Evolutionary conservation across 2,113 vertebrate species (phyloP), one percentile per base, ranked within the genome.

Genomic region (Myotis brandtii): DNA sequence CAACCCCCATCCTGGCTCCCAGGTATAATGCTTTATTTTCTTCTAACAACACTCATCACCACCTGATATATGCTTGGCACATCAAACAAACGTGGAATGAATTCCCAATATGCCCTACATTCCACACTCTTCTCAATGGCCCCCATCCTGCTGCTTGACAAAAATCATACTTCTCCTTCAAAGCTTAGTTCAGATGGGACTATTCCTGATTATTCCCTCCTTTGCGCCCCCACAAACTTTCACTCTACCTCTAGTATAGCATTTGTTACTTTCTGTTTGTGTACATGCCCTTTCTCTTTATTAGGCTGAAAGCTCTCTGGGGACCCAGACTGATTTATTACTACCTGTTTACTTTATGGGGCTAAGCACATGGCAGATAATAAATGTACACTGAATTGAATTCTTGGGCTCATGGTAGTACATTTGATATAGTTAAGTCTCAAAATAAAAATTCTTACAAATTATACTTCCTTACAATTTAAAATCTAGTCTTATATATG

Each of bases 401-500:
- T 17, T 18, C 54, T 76, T 64, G 52, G 4, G 32, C 32, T 84
- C 64, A 52, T 4, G 16, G 86, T 20, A 67, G 34, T 54, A 73
- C 3, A 50, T 0, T 20, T 17, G 40, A 18, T 73, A n/a, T 54
- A 43, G 21, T 80, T 79, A 52, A 11, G 11, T 56, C 79, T 56
- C 76, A 88, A 85, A 80, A 95, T 34, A 64, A 91, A 85, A 88
- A 43, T 30, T 79, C 50, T 93, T 82, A 93, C 20, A 86, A 85
- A 93, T 56, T 25, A 77, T 18, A 64, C 23, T 73, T 64, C 8
- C 25, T 83, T 73, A 83, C 9, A 66, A 79, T 43, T 48, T 89
- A 81, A 92, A 89, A 94, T 76, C 48, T 69, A 89, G 34, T 76
- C 40, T 86, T 40, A 75, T 67, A 13, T n/a, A 40, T 88, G 87